Percentiles rank a stretch among this genome's conserved stretches.
These are phyloP conservation scores for Halictus quadricinctus DNA, from an alignment of 2,888 invertebrate species.

Conservation along the genomic window DNA sequence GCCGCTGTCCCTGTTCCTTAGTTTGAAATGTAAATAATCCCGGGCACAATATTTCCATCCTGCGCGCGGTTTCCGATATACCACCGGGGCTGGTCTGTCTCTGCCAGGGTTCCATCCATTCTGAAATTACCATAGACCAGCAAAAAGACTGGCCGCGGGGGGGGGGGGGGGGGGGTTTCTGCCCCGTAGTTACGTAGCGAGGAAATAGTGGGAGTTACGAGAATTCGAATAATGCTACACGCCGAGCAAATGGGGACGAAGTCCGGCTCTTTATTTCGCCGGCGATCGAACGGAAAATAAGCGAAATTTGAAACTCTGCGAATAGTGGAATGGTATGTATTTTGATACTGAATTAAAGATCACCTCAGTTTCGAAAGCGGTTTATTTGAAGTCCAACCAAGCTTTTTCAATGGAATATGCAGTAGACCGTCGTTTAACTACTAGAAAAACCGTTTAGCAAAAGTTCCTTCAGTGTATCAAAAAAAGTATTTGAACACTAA, in stretches of 20 bases:
- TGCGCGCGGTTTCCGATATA: slow-evolving; percentile 35
- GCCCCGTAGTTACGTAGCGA: slow-evolving; percentile 19
- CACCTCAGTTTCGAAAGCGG: too few relatives aligned
- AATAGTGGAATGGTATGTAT: too few relatives aligned
- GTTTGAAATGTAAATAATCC: slow-evolving; percentile 58
- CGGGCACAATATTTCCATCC: slow-evolving; percentile 45
- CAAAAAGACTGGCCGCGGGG: slow-evolving; percentile 30
- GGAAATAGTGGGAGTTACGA: background rate
- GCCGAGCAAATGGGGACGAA: background rate
- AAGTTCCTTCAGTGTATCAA: too few relatives aligned
- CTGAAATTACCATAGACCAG: slow-evolving; percentile 47
- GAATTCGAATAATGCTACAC: background rate
- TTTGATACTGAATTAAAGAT: too few relatives aligned
- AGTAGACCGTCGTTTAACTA: too few relatives aligned
- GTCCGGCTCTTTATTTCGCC: background rate
- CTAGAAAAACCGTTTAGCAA: too few relatives aligned
- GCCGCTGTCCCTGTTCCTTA: background rate
- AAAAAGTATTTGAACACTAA: too few relatives aligned
- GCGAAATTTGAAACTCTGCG: too few relatives aligned
- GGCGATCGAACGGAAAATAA: background rate
- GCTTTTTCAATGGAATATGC: too few relatives aligned
- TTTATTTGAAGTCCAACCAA: too few relatives aligned
- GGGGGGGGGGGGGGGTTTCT: background rate
- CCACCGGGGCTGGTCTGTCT: slow-evolving; percentile 31
- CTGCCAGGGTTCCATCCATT: slow-evolving; percentile 45